Conservation (phyloP, 2,888 invertebrate genomes). For the Automeris io region DNA sequence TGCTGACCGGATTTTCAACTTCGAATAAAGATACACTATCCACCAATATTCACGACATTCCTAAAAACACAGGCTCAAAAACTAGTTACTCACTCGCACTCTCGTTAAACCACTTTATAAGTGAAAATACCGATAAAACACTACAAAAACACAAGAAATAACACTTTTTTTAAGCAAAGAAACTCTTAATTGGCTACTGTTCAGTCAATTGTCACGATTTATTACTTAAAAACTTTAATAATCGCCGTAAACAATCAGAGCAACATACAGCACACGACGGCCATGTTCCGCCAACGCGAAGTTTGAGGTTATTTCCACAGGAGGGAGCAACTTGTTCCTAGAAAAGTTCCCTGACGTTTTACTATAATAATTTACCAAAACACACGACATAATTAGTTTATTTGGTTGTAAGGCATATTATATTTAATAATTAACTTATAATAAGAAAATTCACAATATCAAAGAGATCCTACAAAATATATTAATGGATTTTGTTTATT, state of each 20-base stretch:
- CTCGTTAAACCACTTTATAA: slow-evolving; percentile 59
- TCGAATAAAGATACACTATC: slow-evolving; percentile 50
- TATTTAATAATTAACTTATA: too few relatives aligned
- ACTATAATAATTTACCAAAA: too few relatives aligned
- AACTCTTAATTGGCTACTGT: slow-evolving; percentile 40
- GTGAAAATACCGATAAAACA: slow-evolving; percentile 46
- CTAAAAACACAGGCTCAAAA: slow-evolving; percentile 61
- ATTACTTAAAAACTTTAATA: slow-evolving; percentile 55
- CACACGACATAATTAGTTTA: too few relatives aligned
- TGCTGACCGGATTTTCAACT: slow-evolving; percentile 42
- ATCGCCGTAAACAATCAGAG: slow-evolving; percentile 66
- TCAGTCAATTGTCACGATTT: slow-evolving; percentile 33
- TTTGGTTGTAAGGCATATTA: too few relatives aligned
- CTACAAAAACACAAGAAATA: slow-evolving; percentile 30
- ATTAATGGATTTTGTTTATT: too few relatives aligned
- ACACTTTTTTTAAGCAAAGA: slow-evolving; percentile 25
- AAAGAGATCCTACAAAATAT: too few relatives aligned
- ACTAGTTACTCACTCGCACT: slow-evolving; percentile 61
- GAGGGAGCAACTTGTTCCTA: slow-evolving; percentile 38
- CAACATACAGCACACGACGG: slow-evolving; percentile 69
- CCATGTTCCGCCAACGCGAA: slow-evolving; percentile 69
- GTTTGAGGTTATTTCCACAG: slow-evolving; percentile 52
- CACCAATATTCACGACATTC: slow-evolving; percentile 72
- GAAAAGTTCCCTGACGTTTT: neutral
- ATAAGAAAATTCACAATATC: too few relatives aligned